Evolutionary conservation across 1,140 invertebrate species (phyloP), one percentile per base, ranked within the genome.

Genomic region (Bradynema listronoti): DNA sequence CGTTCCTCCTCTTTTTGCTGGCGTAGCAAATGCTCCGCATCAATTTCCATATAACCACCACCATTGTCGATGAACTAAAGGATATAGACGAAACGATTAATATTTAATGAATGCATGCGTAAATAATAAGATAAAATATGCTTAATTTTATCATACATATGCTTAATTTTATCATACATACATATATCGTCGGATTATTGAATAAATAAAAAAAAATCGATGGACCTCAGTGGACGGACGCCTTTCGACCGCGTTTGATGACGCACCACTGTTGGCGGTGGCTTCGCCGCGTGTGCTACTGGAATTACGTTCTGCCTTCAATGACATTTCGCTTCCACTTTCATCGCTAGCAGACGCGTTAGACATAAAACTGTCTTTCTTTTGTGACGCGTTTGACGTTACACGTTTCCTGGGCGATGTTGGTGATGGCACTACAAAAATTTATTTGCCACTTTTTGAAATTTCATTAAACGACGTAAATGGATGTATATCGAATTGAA

Each of bases 41-140:
- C 56, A n/a, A 58, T 57, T 19, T 58, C 56, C 4, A 58, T 57
- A 45, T 56, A 58, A 16, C 56, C 56, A 16, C 56, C 56, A 22
- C 56, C 56, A 16, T 27, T 51, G 22, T 54, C 56, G 16, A 57
- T 27, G 25, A 56, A 29, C 11, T 39, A 11, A 39, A 39, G 42
- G 3, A 43, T 22, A 43, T 4, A 22, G 42, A 39, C 36, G 11
- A 19, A 11, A 39, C 11, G 19, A 19, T 39, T 39, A 11, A 19
- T 19, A 39, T 39, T 39, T 11, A 11, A 39, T 11, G 36, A 19
- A 39, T 39, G 36, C 19, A 39, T 39, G 11, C 11, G 36, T 39
- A 11, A 39, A 39, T 11, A 39, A 19, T 19, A 39, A 11, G 19
- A 24, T 24, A 47, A 47, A 47, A 47, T 47, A 47, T 22, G 29